Evolutionary conservation across 2,888 invertebrate species (phyloP).

Genomic region (Drosophila dives): DNA sequence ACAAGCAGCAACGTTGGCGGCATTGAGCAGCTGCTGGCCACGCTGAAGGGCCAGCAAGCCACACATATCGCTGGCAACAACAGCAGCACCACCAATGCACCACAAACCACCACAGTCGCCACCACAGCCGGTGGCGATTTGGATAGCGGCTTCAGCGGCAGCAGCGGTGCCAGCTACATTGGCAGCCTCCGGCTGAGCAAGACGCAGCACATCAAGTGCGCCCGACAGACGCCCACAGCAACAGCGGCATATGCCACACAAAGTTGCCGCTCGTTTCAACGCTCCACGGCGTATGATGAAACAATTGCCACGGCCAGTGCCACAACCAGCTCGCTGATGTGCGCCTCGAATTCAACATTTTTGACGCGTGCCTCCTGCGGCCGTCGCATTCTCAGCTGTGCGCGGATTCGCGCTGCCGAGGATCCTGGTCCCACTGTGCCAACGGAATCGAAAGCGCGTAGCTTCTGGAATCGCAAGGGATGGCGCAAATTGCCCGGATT

Average conservation of each 20-base stretch:
- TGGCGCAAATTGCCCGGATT: slow-evolving; percentile 92
- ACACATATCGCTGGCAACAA: slow-evolving; percentile 1
- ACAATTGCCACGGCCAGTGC: slow-evolving; percentile 16
- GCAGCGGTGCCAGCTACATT: slow-evolving; percentile 92
- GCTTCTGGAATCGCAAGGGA: slow-evolving; percentile 91
- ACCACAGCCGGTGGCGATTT: slow-evolving; percentile 82
- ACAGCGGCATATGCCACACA: slow-evolving; percentile 79
- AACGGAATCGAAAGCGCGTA: slow-evolving; percentile 83
- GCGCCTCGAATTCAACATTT: slow-evolving; percentile 58
- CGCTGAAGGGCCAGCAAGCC: slow-evolving; percentile 37
- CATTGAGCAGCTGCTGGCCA: slow-evolving; percentile 87
- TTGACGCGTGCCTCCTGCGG: slow-evolving; percentile 85
- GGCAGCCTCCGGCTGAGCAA: slow-evolving; percentile 87
- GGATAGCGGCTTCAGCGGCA: slow-evolving; percentile 93
- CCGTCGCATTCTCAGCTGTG: slow-evolving; percentile 83
- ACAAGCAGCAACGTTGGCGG: slow-evolving; percentile 85
- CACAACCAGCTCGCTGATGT: neutral
- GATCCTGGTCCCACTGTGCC: slow-evolving; percentile 83
- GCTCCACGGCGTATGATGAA: slow-evolving; percentile 58
- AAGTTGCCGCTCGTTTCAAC: slow-evolving; percentile 83
- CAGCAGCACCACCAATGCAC: neutral
- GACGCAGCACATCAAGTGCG: slow-evolving; percentile 81
- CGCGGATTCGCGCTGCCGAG: slow-evolving; percentile 86
- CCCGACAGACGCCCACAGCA: slow-evolving; percentile 67
- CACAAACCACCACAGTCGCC: neutral